Percentiles rank a stretch among this genome's conserved stretches.
These are phyloP conservation scores for Lepidocyrtinus sp. DNA, from an alignment of 2,888 invertebrate genomes.

Conservation along the genomic window DNA sequence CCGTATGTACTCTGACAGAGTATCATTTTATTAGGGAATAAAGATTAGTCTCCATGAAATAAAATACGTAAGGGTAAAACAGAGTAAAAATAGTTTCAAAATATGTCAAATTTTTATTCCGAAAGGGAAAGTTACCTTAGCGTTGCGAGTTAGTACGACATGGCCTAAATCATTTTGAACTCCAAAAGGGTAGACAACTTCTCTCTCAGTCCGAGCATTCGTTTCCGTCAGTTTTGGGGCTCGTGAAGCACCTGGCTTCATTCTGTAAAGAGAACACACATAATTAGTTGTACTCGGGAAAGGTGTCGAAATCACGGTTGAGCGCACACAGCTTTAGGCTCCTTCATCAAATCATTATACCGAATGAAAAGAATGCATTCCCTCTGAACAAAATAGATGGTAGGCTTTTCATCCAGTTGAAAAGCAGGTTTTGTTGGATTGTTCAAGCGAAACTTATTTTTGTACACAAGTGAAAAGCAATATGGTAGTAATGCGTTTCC, in stretches of 20 bases:
- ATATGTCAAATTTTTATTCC: background rate
- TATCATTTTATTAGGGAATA: background rate
- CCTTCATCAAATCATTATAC: too few relatives aligned
- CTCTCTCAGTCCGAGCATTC: slow-evolving; percentile 71
- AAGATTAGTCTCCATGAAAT: background rate
- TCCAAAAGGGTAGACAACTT: slow-evolving; percentile 72
- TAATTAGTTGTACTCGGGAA: background rate
- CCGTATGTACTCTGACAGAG: background rate
- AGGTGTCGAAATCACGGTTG: background rate
- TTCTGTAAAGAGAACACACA: slow-evolving; percentile 66
- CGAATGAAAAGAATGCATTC: too few relatives aligned
- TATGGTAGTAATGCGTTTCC: too few relatives aligned
- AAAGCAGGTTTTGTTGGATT: too few relatives aligned
- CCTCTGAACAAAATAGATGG: too few relatives aligned
- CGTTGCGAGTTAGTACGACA: slow-evolving; percentile 71
- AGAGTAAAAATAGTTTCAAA: background rate
- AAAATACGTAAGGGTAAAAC: background rate
- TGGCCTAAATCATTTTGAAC: slow-evolving; percentile 73
- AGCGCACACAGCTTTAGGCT: too few relatives aligned
- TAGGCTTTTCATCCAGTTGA: too few relatives aligned
- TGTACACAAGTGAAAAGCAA: too few relatives aligned
- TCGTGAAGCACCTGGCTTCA: slow-evolving; percentile 70
- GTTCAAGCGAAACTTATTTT: too few relatives aligned
- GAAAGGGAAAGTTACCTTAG: slow-evolving; percentile 66
- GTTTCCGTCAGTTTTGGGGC: slow-evolving; percentile 66